phyloP scores from a whole-genome alignment of 2,888 invertebrate species.

The Tryphoninae sp. region DNA sequence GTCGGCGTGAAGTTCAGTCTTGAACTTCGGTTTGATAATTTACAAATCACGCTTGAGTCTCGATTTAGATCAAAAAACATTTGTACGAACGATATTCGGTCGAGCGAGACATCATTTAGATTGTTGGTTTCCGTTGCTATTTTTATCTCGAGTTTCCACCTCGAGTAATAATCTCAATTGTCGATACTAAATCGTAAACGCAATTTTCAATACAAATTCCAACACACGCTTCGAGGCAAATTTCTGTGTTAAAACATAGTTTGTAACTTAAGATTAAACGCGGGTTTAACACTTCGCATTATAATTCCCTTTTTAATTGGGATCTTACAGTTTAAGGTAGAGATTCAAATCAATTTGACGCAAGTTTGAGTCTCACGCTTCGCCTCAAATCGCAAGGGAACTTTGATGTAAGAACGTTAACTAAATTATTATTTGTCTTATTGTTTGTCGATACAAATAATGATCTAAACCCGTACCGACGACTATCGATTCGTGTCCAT shows the following conservation, averaged over 20 bases:
- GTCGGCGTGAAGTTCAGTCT: slow-evolving; percentile 47
- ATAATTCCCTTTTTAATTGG: too few species aligned
- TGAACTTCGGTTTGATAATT: slow-evolving; percentile 60
- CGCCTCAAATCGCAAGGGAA: not conserved
- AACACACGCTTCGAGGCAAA: too few species aligned
- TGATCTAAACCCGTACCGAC: not conserved
- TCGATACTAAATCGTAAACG: too few species aligned
- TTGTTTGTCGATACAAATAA: not conserved
- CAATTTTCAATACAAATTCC: too few species aligned
- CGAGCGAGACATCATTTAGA: slow-evolving; percentile 61
- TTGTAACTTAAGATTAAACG: too few species aligned
- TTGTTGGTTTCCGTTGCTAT: slow-evolving; percentile 75
- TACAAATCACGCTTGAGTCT: too few species aligned
- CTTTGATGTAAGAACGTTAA: not conserved
- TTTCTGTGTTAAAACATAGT: not conserved
- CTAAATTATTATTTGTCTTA: not conserved
- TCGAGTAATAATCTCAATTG: not conserved
- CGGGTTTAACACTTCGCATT: too few species aligned
- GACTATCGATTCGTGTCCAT: not conserved
- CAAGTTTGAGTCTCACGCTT: not conserved
- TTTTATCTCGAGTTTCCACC: slow-evolving; percentile 78
- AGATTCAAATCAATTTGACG: not conserved
- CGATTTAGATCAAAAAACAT: too few species aligned
- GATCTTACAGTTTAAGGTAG: too few species aligned
- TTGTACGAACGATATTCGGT: too few species aligned